These are phyloP conservation scores for Paramisgurnus dabryanus DNA, from an alignment of 2,113 vertebrate genomes.

Conservation along the genomic window DNA sequence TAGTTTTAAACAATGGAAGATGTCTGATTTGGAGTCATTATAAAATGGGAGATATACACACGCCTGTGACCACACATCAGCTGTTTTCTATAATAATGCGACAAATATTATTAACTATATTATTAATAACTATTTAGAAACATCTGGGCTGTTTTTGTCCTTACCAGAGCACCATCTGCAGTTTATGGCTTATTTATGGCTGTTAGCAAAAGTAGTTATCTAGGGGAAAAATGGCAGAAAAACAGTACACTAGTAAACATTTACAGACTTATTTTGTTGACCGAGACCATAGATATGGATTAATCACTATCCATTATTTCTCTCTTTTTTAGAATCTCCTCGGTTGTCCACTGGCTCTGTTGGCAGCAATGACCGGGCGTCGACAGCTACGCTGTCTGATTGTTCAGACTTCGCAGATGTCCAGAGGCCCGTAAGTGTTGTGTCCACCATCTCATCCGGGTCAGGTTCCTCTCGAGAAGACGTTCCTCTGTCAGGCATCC, in stretches of 20 bases:
- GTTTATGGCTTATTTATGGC: neutral
- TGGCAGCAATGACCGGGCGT: constrained; percentile 79
- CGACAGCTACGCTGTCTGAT: constrained; percentile 61
- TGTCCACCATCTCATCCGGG: constrained; percentile 68
- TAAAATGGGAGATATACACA: no score
- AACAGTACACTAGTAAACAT: neutral
- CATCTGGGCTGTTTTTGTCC: no score
- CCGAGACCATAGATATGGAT: neutral
- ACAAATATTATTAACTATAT: no score
- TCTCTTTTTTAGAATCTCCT: constrained; percentile 61
- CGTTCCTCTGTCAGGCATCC: constrained; percentile 2
- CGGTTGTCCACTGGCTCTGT: constrained; percentile 68
- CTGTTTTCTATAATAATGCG: no score
- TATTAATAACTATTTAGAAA: no score
- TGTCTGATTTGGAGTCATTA: no score
- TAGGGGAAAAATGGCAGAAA: neutral
- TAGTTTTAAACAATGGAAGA: no score
- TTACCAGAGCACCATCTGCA: neutral
- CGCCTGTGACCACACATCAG: no score
- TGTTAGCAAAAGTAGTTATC: neutral
- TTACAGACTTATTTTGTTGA: neutral
- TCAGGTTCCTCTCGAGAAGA: constrained; percentile 71
- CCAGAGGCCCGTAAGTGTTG: constrained; percentile 67
- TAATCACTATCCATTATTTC: neutral
- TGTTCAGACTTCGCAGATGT: constrained; percentile 63